A percentile compares a stretch with the other conserved stretches of the same genome.
These are phyloP conservation scores for Trachurus trachurus DNA, from an alignment of 2,797 vertebrate species.

Conservation along the genomic window DNA sequence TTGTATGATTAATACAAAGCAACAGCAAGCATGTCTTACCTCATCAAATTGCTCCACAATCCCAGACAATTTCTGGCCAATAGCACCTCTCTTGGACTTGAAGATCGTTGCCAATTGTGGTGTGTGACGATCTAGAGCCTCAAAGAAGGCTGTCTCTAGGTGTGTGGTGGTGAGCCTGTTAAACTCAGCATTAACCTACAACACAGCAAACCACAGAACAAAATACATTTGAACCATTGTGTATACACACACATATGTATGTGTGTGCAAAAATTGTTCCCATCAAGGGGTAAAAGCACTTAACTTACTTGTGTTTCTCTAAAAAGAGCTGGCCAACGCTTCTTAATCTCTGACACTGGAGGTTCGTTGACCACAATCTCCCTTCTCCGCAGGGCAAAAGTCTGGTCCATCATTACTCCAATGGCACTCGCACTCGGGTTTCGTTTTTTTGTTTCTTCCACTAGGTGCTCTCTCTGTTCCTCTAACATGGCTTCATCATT, in stretches of 20 bases:
- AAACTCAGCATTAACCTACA: too few relatives aligned
- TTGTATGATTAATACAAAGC: too few relatives aligned
- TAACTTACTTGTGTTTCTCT: constrained; percentile 14
- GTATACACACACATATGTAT: too few relatives aligned
- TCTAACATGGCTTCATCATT: constrained; percentile 12
- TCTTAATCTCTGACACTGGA: constrained; percentile 1
- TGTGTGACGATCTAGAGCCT: not conserved
- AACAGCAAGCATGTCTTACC: not conserved
- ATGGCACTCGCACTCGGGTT: constrained; percentile 1
- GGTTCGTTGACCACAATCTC: constrained; percentile 12
- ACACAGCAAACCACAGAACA: too few relatives aligned
- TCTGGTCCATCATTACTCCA: constrained; percentile 15
- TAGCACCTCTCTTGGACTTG: constrained; percentile 27
- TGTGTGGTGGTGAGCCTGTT: too few relatives aligned
- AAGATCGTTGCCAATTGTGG: not conserved
- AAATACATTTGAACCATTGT: too few relatives aligned
- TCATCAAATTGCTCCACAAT: constrained; percentile 23
- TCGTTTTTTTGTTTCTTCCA: constrained; percentile 31
- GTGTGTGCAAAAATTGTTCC: too few relatives aligned
- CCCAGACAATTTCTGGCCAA: constrained; percentile 16
- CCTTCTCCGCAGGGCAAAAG: not conserved
- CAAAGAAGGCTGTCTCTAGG: too few relatives aligned
- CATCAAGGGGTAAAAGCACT: too few relatives aligned
- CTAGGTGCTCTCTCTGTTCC: not conserved
- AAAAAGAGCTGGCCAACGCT: constrained; percentile 20